phyloP scores from a whole-genome alignment of 2,888 invertebrate species.

The Meganola albula region DNA sequence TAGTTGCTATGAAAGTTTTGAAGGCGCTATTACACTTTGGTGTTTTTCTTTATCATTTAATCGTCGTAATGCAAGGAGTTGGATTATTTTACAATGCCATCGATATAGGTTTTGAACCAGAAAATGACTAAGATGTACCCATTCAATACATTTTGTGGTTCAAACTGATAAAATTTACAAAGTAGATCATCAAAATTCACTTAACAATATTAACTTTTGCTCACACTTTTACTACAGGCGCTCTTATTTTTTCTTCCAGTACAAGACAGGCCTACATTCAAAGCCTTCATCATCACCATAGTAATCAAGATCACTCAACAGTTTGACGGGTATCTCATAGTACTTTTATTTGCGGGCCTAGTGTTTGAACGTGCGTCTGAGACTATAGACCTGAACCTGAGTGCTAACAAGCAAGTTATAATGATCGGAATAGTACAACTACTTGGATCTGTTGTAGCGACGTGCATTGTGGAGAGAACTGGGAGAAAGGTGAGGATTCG shows the following conservation, averaged over 20 bases:
- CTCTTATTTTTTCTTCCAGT: constrained; percentile 38
- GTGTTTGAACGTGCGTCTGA: constrained; percentile 61
- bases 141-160: too few species aligned
- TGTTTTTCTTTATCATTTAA: too few species aligned
- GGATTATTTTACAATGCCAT: too few species aligned
- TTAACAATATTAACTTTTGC: too few species aligned
- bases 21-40: too few species aligned
- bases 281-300: constrained; percentile 64
- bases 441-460: constrained; percentile 56
- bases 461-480: constrained; percentile 64
- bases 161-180: too few species aligned
- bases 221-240: too few species aligned
- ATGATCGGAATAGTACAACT: constrained; percentile 61
- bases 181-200: too few species aligned
- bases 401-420: constrained; percentile 66
- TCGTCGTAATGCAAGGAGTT: too few species aligned
- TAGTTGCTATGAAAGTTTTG: too few species aligned
- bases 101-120: too few species aligned
- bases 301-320: constrained; percentile 68
- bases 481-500: constrained; percentile 54
- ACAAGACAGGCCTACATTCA: constrained; percentile 56
- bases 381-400: constrained; percentile 48
- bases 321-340: constrained; percentile 67
- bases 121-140: too few species aligned
- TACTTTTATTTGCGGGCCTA: constrained; percentile 63